These are phyloP conservation scores for Erythrolamprus reginae DNA, from an alignment of 2,113 vertebrate genomes.

Conservation along the genomic window DNA sequence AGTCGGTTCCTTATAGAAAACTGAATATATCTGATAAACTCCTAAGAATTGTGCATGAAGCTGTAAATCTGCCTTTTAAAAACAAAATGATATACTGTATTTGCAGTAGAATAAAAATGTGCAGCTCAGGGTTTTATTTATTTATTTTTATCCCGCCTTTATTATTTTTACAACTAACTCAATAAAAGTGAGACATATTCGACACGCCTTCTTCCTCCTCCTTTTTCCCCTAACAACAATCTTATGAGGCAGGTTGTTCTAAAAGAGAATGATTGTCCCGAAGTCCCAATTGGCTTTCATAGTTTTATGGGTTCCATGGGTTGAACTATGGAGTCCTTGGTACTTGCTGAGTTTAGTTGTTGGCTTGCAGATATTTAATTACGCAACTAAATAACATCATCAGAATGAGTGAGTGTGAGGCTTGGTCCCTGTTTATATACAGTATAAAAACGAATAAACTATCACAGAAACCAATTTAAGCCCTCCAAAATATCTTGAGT, in stretches of 20 bases:
- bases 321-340: neutral
- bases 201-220: neutral
- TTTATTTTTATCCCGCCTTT: neutral
- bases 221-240: too few species aligned
- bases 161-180: neutral
- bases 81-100: neutral
- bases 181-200: neutral
- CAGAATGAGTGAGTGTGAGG: neutral
- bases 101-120: neutral
- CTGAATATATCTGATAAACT: constrained; percentile 1
- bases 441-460: neutral
- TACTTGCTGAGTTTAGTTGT: neutral
- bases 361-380: too few species aligned
- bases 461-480: neutral
- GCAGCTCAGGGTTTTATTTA: neutral
- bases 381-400: neutral
- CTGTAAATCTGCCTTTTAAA: neutral
- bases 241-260: neutral
- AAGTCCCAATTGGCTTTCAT: neutral
- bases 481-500: neutral
- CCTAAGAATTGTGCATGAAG: neutral
- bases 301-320: neutral
- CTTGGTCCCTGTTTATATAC: neutral
- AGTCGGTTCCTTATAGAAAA: constrained; percentile 11
- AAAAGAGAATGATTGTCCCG: neutral